Conservation (phyloP, 2,113 vertebrate species). For the Xiphias gladius region DNA sequence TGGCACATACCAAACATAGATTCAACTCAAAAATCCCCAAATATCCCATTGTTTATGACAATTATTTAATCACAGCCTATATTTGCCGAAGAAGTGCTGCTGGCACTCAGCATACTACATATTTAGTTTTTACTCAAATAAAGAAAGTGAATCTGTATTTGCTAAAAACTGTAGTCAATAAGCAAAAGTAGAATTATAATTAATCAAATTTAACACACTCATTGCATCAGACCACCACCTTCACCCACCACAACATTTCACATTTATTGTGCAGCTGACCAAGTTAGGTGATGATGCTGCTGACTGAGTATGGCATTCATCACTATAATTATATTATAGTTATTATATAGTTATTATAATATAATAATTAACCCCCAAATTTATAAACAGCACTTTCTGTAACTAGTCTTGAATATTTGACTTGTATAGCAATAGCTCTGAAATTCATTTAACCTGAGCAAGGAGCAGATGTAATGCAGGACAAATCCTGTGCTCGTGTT, state of each 20-base stretch:
- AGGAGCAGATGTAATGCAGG: background rate
- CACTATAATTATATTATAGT: background rate
- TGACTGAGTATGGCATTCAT: background rate
- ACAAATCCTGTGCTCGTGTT: slow-evolving; percentile 4
- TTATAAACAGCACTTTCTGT: background rate
- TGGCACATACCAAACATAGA: background rate
- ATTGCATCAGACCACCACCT: background rate
- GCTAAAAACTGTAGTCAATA: background rate
- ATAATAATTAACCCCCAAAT: background rate
- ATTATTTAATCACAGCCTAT: too few relatives aligned
- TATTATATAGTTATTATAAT: too few relatives aligned
- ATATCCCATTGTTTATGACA: too few relatives aligned
- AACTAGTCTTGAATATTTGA: background rate
- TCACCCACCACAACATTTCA: too few relatives aligned
- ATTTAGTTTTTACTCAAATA: too few relatives aligned
- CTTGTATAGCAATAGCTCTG: background rate
- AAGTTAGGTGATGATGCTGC: background rate
- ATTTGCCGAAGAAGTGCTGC: too few relatives aligned
- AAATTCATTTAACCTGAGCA: background rate
- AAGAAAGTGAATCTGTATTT: too few relatives aligned
- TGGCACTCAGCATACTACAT: too few relatives aligned
- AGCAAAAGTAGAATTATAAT: background rate
- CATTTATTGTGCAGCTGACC: background rate
- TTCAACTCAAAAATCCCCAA: too few relatives aligned
- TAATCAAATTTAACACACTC: background rate